Conservation (phyloP, 2,113 vertebrate species). For the Phalacrocorax brasilianus region DNA sequence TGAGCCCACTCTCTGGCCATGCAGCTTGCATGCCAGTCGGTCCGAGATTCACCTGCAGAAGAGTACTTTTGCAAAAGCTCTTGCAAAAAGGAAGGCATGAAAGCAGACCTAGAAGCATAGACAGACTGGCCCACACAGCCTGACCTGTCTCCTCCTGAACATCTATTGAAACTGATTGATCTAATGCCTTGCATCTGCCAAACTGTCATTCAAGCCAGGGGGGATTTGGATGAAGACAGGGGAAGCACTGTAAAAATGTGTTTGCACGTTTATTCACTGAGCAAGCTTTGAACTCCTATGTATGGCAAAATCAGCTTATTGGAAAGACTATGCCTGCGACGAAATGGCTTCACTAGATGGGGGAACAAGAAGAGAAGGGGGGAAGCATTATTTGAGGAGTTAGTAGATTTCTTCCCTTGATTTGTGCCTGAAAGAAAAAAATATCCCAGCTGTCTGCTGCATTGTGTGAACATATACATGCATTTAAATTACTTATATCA, state of each 20-base stretch:
- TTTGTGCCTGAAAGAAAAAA: conserved; percentile 66
- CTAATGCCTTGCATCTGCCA: conserved; percentile 80
- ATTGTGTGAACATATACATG: conserved; percentile 79
- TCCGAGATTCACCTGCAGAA: neutral
- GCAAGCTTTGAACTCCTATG: conserved; percentile 67
- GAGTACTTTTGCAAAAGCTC: neutral
- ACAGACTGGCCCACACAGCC: conserved; percentile 45
- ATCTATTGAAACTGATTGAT: conserved; percentile 84
- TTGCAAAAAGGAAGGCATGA: neutral
- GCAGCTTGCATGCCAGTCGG: neutral
- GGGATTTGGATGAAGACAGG: conserved; percentile 75
- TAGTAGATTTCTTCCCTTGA: conserved; percentile 60
- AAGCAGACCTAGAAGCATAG: neutral
- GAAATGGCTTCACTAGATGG: conserved; percentile 33
- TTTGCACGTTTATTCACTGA: conserved; percentile 58
- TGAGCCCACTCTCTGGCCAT: neutral
- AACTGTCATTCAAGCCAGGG: conserved; percentile 81
- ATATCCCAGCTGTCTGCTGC: conserved; percentile 75
- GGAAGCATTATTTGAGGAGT: conserved; percentile 28
- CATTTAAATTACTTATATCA: conserved; percentile 84
- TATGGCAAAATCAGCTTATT: conserved; percentile 34
- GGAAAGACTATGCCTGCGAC: conserved; percentile 25
- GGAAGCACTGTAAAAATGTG: conserved; percentile 61
- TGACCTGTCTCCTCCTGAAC: conserved; percentile 53
- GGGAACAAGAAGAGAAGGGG: neutral